phyloP scores from a whole-genome alignment of 2,888 invertebrate species.

The Andricus quercusramuli region DNA sequence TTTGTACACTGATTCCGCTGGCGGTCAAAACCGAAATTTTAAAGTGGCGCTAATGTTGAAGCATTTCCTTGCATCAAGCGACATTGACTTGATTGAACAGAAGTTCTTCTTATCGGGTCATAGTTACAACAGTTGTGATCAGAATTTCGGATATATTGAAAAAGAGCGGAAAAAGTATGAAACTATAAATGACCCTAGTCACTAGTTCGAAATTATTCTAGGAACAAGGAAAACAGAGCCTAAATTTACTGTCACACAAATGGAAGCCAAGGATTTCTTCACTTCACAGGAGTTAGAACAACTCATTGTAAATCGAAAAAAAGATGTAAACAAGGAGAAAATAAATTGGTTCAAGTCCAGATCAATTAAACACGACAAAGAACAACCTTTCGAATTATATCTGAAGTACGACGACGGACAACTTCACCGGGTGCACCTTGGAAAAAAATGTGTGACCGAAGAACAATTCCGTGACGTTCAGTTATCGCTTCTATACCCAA shows the following conservation, averaged over 20 bases:
- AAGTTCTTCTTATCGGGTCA: too few relatives aligned
- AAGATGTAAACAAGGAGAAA: not conserved
- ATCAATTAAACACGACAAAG: constrained; percentile 1
- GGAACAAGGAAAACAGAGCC: constrained; percentile 9
- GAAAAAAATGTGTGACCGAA: constrained; percentile 9
- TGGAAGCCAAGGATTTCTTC: constrained; percentile 19
- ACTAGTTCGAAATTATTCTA: constrained; percentile 23
- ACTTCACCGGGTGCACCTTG: not conserved
- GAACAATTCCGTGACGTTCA: not conserved
- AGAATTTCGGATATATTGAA: too few relatives aligned
- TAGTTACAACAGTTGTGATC: too few relatives aligned
- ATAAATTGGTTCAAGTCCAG: too few relatives aligned
- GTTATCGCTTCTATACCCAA: constrained; percentile 2
- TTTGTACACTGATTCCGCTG: too few relatives aligned
- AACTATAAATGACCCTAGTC: not conserved
- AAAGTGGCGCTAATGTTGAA: too few relatives aligned
- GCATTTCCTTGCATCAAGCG: too few relatives aligned
- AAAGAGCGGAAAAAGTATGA: too few relatives aligned
- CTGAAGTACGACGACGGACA: not conserved
- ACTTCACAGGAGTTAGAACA: constrained; percentile 8
- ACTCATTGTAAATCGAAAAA: constrained; percentile 6
- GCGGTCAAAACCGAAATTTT: too few relatives aligned
- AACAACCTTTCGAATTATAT: constrained; percentile 24
- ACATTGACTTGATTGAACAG: too few relatives aligned
- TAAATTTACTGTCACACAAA: constrained; percentile 22